A percentile compares a stretch with the other conserved stretches of the same genome.
Evolutionary conservation across 1,140 invertebrate species (phyloP).

Genomic region (Drosophila ironensis): DNA sequence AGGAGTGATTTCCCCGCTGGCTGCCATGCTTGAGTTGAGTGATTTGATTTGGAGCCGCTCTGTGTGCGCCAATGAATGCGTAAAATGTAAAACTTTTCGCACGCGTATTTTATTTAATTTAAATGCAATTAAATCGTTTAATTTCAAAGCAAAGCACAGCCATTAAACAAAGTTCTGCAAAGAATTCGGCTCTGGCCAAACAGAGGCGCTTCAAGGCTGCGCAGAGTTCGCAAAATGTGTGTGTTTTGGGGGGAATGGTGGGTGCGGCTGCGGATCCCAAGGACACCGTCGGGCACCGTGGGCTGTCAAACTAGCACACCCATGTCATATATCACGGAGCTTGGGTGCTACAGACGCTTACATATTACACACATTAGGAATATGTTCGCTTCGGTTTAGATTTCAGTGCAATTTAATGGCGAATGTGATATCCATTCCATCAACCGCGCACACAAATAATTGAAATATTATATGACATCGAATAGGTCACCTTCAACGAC

Average conservation of each 20-base stretch:
- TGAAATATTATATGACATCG: slow-evolving; percentile 42
- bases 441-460: slow-evolving; percentile 32
- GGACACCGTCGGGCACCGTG: slow-evolving; percentile 3
- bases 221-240: background rate
- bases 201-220: background rate
- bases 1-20: background rate
- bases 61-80: slow-evolving; percentile 57
- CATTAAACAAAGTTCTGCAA: background rate
- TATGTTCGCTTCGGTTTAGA: slow-evolving; percentile 3
- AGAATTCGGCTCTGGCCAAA: background rate
- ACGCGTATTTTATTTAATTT: slow-evolving; percentile 72
- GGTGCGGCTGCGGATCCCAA: background rate
- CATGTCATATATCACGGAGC: slow-evolving; percentile 39
- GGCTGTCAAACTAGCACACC: slow-evolving; percentile 43
- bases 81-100: slow-evolving; percentile 62
- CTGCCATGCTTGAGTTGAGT: slow-evolving; percentile 63
- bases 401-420: slow-evolving; percentile 41
- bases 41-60: slow-evolving; percentile 57
- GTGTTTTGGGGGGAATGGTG: background rate
- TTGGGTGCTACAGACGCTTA: background rate
- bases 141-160: slow-evolving; percentile 60
- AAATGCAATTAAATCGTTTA: slow-evolving; percentile 76
- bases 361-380: slow-evolving; percentile 10
- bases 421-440: slow-evolving; percentile 14
- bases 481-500: slow-evolving; percentile 14